Conservation (phyloP, 2,888 invertebrate genomes). For the Clitarchus hookeri region DNA sequence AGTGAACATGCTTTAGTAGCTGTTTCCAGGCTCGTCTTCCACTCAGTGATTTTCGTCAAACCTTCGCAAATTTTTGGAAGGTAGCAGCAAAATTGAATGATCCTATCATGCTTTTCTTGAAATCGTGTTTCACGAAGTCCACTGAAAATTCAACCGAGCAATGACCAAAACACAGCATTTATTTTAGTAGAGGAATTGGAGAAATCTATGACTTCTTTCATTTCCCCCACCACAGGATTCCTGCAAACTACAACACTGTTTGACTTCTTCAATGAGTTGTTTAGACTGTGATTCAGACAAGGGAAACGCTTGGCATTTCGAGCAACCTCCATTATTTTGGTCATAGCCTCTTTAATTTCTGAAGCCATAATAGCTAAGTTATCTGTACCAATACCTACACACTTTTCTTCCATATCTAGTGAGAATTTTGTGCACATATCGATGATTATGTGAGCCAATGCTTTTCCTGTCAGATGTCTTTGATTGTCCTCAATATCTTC, state of each 20-base stretch:
- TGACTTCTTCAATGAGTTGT: background rate
- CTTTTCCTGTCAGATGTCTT: background rate
- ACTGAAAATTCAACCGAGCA: background rate
- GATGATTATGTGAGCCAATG: background rate
- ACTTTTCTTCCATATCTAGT: background rate
- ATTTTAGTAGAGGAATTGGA: background rate
- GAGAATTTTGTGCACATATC: background rate
- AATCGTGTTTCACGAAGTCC: background rate
- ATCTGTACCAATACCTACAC: background rate
- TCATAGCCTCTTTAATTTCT: background rate
- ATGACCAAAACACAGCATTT: background rate
- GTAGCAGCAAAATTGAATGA: too few species aligned
- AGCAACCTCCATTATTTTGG: background rate
- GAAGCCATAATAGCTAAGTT: background rate
- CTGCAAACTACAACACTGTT: background rate
- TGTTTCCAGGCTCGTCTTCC: too few species aligned
- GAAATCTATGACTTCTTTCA: background rate
- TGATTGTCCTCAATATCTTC: background rate
- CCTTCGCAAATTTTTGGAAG: too few species aligned
- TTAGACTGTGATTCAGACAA: background rate
- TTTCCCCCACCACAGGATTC: background rate
- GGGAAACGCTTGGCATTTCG: background rate
- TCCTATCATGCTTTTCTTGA: too few species aligned
- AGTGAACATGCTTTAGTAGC: too few species aligned
- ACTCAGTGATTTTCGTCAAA: too few species aligned